These are phyloP conservation scores for Datnioides undecimradiatus DNA, from an alignment of 2,113 vertebrate genomes.

Conservation along the genomic window DNA sequence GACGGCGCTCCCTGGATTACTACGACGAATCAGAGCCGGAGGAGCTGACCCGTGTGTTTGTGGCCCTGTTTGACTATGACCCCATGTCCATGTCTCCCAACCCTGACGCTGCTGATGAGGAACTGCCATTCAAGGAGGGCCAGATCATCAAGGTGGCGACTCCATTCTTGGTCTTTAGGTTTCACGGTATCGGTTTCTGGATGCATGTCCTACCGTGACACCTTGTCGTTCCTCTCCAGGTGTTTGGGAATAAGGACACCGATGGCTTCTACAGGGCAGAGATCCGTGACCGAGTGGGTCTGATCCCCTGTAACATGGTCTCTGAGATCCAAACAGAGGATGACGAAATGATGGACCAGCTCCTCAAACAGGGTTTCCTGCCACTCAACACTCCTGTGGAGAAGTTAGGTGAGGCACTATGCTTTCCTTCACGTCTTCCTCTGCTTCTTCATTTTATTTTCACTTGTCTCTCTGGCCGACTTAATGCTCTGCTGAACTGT, in stretches of 20 bases:
- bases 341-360: conserved; percentile 95
- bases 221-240: conserved; percentile 80
- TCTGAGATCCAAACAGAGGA: conserved; percentile 98
- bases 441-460: background rate
- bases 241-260: conserved; percentile 95
- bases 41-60: conserved; percentile 91
- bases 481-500: conserved; percentile 15
- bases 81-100: conserved; percentile 98
- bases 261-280: conserved; percentile 97
- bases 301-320: conserved; percentile 99
- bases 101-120: conserved; percentile 94
- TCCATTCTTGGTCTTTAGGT: background rate
- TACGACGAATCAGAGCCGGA: conserved; percentile 93
- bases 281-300: conserved; percentile 89
- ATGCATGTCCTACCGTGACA: background rate
- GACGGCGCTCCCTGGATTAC: conserved; percentile 89
- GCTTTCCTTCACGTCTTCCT: background rate
- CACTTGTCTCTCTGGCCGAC: conserved; percentile 18
- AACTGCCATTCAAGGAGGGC: conserved; percentile 97
- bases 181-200: background rate
- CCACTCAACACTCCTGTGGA: conserved; percentile 96
- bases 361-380: conserved; percentile 96
- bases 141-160: conserved; percentile 94
- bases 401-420: conserved; percentile 87
- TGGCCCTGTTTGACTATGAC: conserved; percentile 97